Evolutionary conservation across 2,113 vertebrate species (phyloP), one percentile per base, ranked within the genome.

Genomic region (Pongo pygmaeus): DNA sequence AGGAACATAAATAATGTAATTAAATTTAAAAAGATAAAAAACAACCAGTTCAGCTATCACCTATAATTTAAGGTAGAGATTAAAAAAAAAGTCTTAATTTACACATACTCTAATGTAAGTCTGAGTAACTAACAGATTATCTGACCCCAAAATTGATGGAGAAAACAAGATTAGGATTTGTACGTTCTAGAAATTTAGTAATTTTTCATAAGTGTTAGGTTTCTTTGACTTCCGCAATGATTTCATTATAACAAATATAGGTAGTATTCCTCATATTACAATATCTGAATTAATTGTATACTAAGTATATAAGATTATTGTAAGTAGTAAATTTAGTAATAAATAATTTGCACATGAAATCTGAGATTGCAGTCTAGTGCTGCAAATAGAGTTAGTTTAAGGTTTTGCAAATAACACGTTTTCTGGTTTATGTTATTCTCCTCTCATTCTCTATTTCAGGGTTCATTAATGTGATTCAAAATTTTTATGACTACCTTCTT

Each of bases 291-390:
- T 75, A 69, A 78, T 48, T 10, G 16, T 40, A 25, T 38, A 13
- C 43, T 91, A 59, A 75, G 17, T 72, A 89, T 0, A 78, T 25
- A 52, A 87, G 8, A 50, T 2, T 1, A 61, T n/a, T 83, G 1
- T 48, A 38, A 38, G 38, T 52, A 50, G 9, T 48, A 70, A 40
- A 86, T 70, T 75, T 67, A 52, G 16, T 81, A 59, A 84, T 1
- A n/a, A 55, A 75, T 57, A 74, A 48, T n/a, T 70, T 97, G 13
- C 89, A 94, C 94, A 69, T 90, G 4, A 92, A 90, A 84, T 80
- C 14, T 79, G 20, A 94, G 30, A 57, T 40, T 81, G 6, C 1
- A 57, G 0, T 48, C 4, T 74, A 57, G 8, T 91, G 43, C 69
- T 89, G 40, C 40, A 75, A 50, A 69, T 1, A 85, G 16, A 50